Conservation (phyloP, 2,797 vertebrate genomes). For the Mus spretus region DNA sequence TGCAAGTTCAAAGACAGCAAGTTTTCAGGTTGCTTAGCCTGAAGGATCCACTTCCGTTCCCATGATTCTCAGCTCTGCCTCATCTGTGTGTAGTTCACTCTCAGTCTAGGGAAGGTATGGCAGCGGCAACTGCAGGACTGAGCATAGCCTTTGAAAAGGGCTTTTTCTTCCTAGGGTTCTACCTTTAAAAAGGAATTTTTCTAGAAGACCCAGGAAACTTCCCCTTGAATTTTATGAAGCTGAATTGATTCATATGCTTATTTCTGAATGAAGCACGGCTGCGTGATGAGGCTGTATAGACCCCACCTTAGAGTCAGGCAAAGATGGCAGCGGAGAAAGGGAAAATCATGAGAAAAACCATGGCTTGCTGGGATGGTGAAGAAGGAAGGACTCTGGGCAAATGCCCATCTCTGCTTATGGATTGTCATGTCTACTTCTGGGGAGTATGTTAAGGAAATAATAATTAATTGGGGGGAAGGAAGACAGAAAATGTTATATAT, state of each 20-base stretch:
- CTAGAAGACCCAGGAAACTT: conserved; percentile 46
- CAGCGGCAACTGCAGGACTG: neutral
- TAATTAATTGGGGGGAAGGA: neutral
- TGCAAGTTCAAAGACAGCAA: neutral
- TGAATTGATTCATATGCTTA: neutral
- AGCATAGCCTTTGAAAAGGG: neutral
- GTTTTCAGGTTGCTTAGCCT: neutral
- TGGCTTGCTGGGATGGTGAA: neutral
- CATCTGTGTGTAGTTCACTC: neutral
- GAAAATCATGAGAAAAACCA: neutral
- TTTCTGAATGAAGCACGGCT: neutral
- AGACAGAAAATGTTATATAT: neutral
- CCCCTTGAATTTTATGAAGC: conserved; percentile 28
- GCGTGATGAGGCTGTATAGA: neutral
- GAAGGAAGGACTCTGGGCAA: neutral
- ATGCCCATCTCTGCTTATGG: neutral
- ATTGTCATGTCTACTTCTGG: neutral
- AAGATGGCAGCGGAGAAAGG: neutral
- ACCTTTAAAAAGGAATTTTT: conserved; percentile 22
- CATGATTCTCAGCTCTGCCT: neutral
- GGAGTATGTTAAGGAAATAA: conserved; percentile 37
- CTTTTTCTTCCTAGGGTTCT: neutral
- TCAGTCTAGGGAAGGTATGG: neutral
- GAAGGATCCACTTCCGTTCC: neutral
- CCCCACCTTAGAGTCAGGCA: neutral